phyloP scores from a whole-genome alignment of 2,888 invertebrate species.

The Nemoura dubitans region DNA sequence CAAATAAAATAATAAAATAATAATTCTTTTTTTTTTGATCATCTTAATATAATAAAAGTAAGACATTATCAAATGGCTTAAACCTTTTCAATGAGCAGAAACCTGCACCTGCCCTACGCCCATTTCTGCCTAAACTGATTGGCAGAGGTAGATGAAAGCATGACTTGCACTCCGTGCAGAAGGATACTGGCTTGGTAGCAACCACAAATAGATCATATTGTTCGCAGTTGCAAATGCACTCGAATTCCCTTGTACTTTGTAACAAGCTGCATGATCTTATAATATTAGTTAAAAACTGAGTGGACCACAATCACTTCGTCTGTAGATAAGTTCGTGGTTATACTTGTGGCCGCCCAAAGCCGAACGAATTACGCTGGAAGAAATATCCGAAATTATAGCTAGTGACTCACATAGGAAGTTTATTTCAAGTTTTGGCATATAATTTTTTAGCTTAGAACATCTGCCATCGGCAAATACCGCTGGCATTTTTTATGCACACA shows the following conservation, averaged over 20 bases:
- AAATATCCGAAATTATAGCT: background rate
- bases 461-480: background rate
- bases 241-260: background rate
- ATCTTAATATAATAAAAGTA: too few relatives aligned
- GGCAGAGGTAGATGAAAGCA: background rate
- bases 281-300: background rate
- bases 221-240: background rate
- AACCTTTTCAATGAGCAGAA: too few relatives aligned
- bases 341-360: background rate
- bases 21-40: too few relatives aligned
- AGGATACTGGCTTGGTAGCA: background rate
- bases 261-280: background rate
- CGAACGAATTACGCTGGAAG: background rate
- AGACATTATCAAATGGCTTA: too few relatives aligned
- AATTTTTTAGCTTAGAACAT: background rate
- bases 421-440: background rate
- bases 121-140: too few relatives aligned
- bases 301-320: background rate
- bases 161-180: background rate
- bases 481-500: background rate
- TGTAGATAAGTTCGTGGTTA: background rate
- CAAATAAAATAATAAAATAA: too few relatives aligned
- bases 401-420: constrained; percentile 12
- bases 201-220: background rate
- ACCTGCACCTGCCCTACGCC: too few relatives aligned